Conservation (phyloP, 2,888 invertebrate species). For the Diogma glabrata region DNA sequence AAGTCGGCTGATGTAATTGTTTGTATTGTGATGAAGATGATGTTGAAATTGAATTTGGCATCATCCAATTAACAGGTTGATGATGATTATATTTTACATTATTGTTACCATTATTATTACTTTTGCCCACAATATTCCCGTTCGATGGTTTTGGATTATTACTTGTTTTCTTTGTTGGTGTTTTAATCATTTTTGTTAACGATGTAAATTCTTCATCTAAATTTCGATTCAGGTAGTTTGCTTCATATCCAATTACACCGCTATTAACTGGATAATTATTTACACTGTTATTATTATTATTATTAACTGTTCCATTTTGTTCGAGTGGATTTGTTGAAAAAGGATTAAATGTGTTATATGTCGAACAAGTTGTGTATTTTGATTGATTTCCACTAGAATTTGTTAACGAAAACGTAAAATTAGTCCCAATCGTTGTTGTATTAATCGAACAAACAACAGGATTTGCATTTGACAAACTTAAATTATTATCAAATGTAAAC, state of each 20-base stretch:
- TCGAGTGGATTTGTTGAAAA: constrained; percentile 5
- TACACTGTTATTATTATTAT: constrained; percentile 5
- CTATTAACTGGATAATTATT: background rate
- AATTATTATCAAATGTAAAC: background rate
- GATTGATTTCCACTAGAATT: constrained; percentile 14
- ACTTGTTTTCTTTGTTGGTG: background rate
- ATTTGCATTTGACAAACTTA: no score
- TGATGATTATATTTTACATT: background rate
- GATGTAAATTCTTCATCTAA: no score
- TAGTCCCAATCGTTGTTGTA: constrained; percentile 8
- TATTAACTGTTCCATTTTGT: no score
- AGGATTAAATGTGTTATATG: background rate
- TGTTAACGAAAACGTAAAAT: constrained; percentile 18
- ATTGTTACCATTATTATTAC: background rate
- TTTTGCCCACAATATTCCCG: no score
- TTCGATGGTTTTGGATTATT: no score
- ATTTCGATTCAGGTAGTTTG: background rate
- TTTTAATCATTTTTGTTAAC: no score
- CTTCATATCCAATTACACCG: background rate
- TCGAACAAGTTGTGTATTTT: constrained; percentile 7
- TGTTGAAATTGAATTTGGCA: background rate
- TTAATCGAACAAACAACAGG: no score
- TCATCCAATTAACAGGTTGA: constrained; percentile 7
- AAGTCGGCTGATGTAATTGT: no score
- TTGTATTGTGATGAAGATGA: background rate